phyloP scores from a whole-genome alignment of 2,113 vertebrate species.

The Drymodes brunneopygia region DNA sequence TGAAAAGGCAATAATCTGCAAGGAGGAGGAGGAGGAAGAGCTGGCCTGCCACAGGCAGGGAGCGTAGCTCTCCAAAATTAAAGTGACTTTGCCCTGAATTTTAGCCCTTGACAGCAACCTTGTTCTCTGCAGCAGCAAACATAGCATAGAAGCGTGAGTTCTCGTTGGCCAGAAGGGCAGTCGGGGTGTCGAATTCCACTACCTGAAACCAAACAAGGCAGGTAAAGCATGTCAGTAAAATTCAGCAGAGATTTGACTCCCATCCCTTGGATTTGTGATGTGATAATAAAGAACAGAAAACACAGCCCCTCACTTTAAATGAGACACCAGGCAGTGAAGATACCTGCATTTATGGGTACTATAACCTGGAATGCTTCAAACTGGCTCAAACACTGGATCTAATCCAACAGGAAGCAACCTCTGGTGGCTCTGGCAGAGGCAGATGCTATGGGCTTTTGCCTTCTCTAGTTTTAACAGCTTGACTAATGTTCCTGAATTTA shows the following conservation, averaged over 20 bases:
- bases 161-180: slow-evolving; percentile 87
- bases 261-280: background rate
- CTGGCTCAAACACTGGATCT: background rate
- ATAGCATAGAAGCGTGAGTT: slow-evolving; percentile 92
- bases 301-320: background rate
- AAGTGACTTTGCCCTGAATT: slow-evolving; percentile 44
- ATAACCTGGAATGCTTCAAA: background rate
- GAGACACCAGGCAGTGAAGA: background rate
- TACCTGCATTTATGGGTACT: background rate
- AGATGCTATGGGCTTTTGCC: background rate
- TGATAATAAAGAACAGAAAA: background rate
- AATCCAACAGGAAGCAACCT: background rate
- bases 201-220: slow-evolving; percentile 76
- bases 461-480: background rate
- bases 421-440: background rate
- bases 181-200: slow-evolving; percentile 91
- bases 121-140: slow-evolving; percentile 89
- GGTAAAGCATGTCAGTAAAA: background rate
- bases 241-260: background rate
- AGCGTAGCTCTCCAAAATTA: slow-evolving; percentile 41
- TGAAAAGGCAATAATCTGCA: slow-evolving; percentile 71
- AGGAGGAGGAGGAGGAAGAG: slow-evolving; percentile 53
- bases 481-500: background rate
- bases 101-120: slow-evolving; percentile 90
- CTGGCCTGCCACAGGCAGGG: slow-evolving; percentile 72